phyloP scores from a whole-genome alignment of 2,888 invertebrate genomes.

The Didymodactylos carnosus region DNA sequence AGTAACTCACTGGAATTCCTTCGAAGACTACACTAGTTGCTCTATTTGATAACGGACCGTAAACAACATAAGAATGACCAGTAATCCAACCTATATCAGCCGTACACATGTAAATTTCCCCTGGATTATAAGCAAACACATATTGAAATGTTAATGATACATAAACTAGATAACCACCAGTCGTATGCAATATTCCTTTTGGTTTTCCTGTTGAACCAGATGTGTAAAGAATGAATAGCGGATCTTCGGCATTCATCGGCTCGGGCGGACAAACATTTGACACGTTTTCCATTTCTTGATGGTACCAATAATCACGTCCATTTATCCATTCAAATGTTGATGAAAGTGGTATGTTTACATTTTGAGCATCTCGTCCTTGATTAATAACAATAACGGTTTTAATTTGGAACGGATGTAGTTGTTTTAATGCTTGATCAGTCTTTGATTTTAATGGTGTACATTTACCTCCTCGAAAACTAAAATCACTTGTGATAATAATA shows the following conservation, averaged over 20 bases:
- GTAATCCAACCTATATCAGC: constrained; percentile 40
- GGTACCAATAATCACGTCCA: constrained; percentile 68
- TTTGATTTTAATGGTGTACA: constrained; percentile 1
- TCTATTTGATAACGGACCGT: constrained; percentile 39
- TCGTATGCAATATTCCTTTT: constrained; percentile 37
- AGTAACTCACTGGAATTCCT: too few species aligned
- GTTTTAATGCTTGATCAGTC: background rate
- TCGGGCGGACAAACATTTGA: constrained; percentile 37
- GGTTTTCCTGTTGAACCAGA: constrained; percentile 40
- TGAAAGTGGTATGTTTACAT: background rate
- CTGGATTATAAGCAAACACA: constrained; percentile 34
- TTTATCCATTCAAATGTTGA: constrained; percentile 27
- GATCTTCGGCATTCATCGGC: constrained; percentile 36
- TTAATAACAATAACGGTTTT: constrained; percentile 5
- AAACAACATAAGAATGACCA: constrained; percentile 36
- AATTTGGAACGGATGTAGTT: background rate
- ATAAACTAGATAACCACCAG: constrained; percentile 37
- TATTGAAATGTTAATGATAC: constrained; percentile 35
- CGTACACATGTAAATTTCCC: constrained; percentile 38
- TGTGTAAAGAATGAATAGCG: constrained; percentile 39
- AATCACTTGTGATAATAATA: background rate
- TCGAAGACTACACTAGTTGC: constrained; percentile 38
- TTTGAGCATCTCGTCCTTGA: too few species aligned
- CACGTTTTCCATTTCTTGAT: constrained; percentile 57
- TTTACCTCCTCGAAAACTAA: background rate